phyloP scores from a whole-genome alignment of 2,113 vertebrate species.

The Ptychochromis oligacanthus region DNA sequence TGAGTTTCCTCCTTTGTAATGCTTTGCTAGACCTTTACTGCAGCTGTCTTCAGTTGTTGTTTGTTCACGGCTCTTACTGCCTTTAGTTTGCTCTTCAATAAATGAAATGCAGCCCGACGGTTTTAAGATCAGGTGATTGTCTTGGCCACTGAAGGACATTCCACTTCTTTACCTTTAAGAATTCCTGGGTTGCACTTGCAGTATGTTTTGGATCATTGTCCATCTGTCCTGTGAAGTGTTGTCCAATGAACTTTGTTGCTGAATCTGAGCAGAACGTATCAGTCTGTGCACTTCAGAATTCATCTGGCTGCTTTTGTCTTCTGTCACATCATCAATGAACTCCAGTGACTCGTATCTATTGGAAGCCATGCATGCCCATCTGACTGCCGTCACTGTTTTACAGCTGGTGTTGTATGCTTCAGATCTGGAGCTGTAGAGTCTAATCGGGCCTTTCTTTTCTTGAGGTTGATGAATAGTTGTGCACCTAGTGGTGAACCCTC shows the following conservation, averaged over 20 bases:
- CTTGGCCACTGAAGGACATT: too few relatives aligned
- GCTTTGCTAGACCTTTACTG: background rate
- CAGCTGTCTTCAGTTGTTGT: background rate
- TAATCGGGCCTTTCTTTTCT: too few relatives aligned
- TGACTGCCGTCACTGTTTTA: background rate
- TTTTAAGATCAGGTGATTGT: background rate
- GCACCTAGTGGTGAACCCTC: background rate
- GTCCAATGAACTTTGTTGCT: background rate
- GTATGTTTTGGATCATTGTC: background rate
- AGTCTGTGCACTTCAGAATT: background rate
- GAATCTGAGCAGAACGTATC: too few relatives aligned
- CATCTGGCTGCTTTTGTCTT: background rate
- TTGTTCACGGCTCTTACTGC: background rate
- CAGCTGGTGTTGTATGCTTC: fast-evolving
- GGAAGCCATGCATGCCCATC: too few relatives aligned
- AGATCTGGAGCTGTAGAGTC: background rate
- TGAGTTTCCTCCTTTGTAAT: background rate
- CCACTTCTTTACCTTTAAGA: fast-evolving
- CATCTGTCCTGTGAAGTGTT: fast-evolving
- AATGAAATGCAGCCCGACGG: background rate
- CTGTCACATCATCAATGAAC: background rate
- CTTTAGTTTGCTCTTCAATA: background rate
- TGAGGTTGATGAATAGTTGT: too few relatives aligned
- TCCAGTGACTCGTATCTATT: background rate
- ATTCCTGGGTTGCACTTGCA: background rate